phyloP scores from a whole-genome alignment of 1,140 invertebrate genomes.

The Centruroides vittatus region DNA sequence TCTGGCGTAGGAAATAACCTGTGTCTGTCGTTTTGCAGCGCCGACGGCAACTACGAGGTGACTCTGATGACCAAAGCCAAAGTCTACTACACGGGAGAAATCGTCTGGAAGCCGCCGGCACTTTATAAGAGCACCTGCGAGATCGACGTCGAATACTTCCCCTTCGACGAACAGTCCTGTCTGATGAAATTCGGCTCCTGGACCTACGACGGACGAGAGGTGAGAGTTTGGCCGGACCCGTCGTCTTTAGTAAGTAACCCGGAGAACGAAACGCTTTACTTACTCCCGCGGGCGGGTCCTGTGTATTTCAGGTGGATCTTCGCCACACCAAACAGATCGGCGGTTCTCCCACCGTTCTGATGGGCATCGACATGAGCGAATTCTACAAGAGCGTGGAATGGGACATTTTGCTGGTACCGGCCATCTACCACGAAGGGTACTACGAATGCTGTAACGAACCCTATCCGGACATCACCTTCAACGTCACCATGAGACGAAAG shows the following conservation, averaged over 20 bases:
- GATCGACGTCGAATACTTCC: slow-evolving; percentile 92
- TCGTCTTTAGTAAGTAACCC: too few relatives aligned
- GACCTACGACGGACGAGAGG: slow-evolving; percentile 16
- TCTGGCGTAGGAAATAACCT: too few relatives aligned
- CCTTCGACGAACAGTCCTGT: slow-evolving; percentile 89
- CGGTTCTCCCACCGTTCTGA: slow-evolving; percentile 49
- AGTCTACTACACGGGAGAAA: slow-evolving; percentile 74
- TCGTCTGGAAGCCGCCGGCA: slow-evolving; percentile 89
- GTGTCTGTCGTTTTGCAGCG: slow-evolving; percentile 34
- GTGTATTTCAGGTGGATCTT: slow-evolving; percentile 55
- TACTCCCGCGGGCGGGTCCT: too few relatives aligned
- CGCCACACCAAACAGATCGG: slow-evolving; percentile 67
- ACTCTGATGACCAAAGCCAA: slow-evolving; percentile 90
- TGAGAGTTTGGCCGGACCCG: too few relatives aligned
- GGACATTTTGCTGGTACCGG: slow-evolving; percentile 89
- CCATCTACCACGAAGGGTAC: slow-evolving; percentile 51
- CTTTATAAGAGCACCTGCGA: slow-evolving; percentile 90
- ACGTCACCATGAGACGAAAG: slow-evolving; percentile 88
- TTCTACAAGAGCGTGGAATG: slow-evolving; percentile 95
- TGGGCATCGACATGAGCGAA: slow-evolving; percentile 82
- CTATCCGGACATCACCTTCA: slow-evolving; percentile 84
- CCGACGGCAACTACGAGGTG: slow-evolving; percentile 94
- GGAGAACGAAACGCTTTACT: too few relatives aligned
- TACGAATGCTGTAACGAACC: slow-evolving; percentile 60
- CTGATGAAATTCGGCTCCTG: slow-evolving; percentile 86